Conservation (phyloP, 2,113 vertebrate genomes). For the Agelaius tricolor region DNA sequence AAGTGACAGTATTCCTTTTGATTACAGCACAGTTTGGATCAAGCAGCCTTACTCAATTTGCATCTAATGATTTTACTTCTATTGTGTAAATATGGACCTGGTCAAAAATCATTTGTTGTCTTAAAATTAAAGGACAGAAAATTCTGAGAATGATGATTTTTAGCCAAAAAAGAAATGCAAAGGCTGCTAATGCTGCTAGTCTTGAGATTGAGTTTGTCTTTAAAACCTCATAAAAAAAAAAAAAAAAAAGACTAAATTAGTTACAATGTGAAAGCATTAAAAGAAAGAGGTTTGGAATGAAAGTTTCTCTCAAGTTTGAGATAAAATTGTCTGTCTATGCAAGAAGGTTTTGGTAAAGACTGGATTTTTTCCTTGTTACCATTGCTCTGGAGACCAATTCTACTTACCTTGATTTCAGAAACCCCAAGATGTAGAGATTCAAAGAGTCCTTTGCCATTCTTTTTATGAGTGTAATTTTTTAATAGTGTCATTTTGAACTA, state of each 20-base stretch:
- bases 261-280: neutral
- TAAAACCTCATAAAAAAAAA: neutral
- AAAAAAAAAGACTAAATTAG: neutral
- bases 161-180: neutral
- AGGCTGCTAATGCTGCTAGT: neutral
- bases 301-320: neutral
- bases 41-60: neutral
- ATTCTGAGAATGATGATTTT: neutral
- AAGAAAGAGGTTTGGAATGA: neutral
- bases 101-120: neutral
- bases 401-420: neutral
- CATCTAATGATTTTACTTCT: neutral
- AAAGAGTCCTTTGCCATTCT: neutral
- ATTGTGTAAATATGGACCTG: neutral
- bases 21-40: neutral
- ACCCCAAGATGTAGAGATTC: neutral
- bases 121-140: neutral
- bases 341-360: neutral
- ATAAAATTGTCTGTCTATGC: neutral
- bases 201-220: neutral
- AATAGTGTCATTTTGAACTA: neutral
- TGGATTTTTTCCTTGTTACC: neutral
- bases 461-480: neutral
- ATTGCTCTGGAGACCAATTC: neutral
- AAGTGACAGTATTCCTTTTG: neutral